These are phyloP conservation scores for Guaruba guarouba DNA, from an alignment of 2,113 vertebrate species.

Conservation along the genomic window DNA sequence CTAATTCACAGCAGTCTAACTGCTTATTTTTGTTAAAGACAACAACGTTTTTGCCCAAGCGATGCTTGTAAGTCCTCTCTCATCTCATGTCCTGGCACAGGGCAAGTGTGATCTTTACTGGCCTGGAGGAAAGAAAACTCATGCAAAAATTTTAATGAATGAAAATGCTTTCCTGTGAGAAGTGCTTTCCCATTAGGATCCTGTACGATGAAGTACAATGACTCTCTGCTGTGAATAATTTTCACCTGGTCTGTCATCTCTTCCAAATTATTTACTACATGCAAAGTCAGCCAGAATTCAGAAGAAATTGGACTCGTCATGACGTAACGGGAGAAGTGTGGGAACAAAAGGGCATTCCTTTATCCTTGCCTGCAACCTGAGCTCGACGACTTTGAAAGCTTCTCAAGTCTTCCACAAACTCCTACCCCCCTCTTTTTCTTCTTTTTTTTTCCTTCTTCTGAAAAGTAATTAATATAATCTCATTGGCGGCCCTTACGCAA, in stretches of 20 bases:
- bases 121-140: not conserved
- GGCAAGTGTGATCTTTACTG: not conserved
- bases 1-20: conserved; percentile 21
- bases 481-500: conserved; percentile 58
- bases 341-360: conserved; percentile 76
- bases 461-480: conserved; percentile 67
- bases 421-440: not conserved
- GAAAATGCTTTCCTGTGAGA: not conserved
- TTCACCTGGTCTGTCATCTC: not conserved
- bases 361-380: conserved; percentile 70
- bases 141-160: not conserved
- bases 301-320: conserved; percentile 61
- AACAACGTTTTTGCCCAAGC: not conserved
- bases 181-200: not conserved
- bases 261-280: conserved; percentile 26
- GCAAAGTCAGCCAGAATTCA: conserved; percentile 58
- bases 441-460: not conserved
- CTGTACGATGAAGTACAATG: not conserved
- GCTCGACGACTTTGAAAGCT: conserved; percentile 67
- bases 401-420: conserved; percentile 61
- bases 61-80: not conserved
- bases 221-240: not conserved
- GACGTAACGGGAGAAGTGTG: conserved; percentile 79
- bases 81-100: not conserved
- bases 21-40: not conserved